phyloP scores from a whole-genome alignment of 2,113 vertebrate genomes.

The Pterocles burchelli region DNA sequence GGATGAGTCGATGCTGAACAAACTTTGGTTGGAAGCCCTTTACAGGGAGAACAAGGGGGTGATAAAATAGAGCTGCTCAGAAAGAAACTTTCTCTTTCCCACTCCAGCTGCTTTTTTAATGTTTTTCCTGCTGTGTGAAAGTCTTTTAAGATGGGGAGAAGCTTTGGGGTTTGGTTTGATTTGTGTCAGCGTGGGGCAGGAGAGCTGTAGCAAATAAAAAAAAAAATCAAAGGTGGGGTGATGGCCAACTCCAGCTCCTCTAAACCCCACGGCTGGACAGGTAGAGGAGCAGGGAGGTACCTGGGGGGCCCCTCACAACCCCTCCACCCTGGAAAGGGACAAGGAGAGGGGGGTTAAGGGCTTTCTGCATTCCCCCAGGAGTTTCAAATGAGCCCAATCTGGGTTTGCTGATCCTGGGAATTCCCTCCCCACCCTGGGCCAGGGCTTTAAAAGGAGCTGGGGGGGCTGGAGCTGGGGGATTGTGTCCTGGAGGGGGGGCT shows the following conservation, averaged over 20 bases:
- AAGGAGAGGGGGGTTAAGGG: neutral
- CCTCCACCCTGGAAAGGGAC: neutral
- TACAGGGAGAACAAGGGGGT: neutral
- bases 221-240: neutral
- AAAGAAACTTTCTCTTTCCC: neutral
- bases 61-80: neutral
- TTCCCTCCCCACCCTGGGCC: neutral
- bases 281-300: neutral
- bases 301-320: rapidly evolving
- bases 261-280: rapidly evolving
- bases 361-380: neutral
- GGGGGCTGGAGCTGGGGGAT: too few relatives aligned
- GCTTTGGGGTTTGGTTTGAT: neutral
- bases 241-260: rapidly evolving
- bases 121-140: neutral
- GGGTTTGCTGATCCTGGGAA: neutral
- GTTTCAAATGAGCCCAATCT: neutral
- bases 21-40: neutral
- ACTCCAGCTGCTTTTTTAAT: neutral
- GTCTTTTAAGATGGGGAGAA: neutral
- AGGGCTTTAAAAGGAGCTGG: neutral
- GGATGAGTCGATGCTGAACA: neutral
- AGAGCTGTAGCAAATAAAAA: neutral
- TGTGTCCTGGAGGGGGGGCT: too few relatives aligned
- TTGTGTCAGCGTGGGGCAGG: neutral